Base-by-base conservation (phyloP, 1,140 invertebrate genomes). In the Eupristina koningsbergeri region DNA sequence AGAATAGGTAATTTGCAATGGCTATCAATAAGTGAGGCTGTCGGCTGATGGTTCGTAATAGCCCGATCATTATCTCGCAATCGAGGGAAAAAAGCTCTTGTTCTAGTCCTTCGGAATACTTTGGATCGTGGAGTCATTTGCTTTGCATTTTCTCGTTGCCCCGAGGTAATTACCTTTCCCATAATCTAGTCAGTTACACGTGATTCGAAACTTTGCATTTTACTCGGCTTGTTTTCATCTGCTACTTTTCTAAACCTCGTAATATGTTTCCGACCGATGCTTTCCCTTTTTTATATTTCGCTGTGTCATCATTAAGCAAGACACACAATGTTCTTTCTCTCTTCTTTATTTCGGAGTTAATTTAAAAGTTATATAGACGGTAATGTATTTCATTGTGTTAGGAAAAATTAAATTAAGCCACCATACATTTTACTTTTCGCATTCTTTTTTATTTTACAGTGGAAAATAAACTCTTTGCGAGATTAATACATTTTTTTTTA, bases 1-100 rank as follows among this genome's bases (percentile, higher is more conserved):
- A 19, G 71, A 80, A 80, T 71, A 36, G 47, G 29, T 47, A 53
- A 80, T 80, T 80, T 53, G 79, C 63, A 80, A 50, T 11, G 78
- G 17, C 78, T 73, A 31, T 39, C 67, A 73, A 73, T 71, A 80
- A 80, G 61, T 47, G 5, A 53, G 41, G 36, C 29, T 22, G 34
- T 0, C 26, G 17, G 34, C 11, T 69, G 64, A 39, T 36, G 26
- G 34, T 69, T 69, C 11, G 34, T 39, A 69, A 69, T 19, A 15
- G 34, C 9, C 34, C 47, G 79, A 69, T 67, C 58, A 45, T 71
- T 71, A 50, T 8, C 61, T 45, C 17, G 31, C 8, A 64, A 11
- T 45, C n/a, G 22, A 61, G 26, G 6, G 15, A 6, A 80, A 80
- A 50, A 22, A 69, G 13, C 41, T 36, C 15, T 13, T 45, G 15